Conservation (phyloP, 2,888 invertebrate genomes). For the Andrena bucephala region DNA sequence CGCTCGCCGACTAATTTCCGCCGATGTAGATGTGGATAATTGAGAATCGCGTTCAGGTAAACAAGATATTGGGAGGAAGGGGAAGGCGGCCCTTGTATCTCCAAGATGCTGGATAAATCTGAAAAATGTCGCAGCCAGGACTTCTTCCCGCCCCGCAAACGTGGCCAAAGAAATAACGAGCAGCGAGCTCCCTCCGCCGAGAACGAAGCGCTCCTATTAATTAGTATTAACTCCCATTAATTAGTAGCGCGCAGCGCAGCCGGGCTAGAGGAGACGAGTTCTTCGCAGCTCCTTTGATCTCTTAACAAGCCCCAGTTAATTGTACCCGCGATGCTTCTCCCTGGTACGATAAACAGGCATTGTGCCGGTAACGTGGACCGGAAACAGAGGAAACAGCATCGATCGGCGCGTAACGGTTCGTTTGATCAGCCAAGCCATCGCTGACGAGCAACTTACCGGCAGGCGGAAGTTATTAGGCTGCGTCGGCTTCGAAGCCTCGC, state of each 20-base stretch:
- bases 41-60: constrained; percentile 56
- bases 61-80: constrained; percentile 34
- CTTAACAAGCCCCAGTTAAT: constrained; percentile 35
- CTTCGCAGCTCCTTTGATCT: constrained; percentile 31
- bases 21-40: constrained; percentile 64
- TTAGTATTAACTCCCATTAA: constrained; percentile 51
- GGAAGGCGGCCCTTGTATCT: neutral
- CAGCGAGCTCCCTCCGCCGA: neutral
- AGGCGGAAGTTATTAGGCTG: neutral
- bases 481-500: neutral
- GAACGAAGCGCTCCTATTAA: constrained; percentile 21
- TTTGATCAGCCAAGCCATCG: neutral
- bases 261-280: neutral
- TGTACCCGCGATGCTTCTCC: constrained; percentile 11
- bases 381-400: neutral
- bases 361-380: neutral
- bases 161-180: constrained; percentile 19
- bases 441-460: neutral
- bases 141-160: neutral
- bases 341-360: constrained; percentile 16
- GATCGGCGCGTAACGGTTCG: constrained; percentile 1
- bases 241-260: constrained; percentile 10
- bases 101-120: constrained; percentile 34
- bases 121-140: constrained; percentile 9
- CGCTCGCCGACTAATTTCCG: constrained; percentile 58